A percentile compares a stretch with the other conserved stretches of the same genome.
phyloP scores from a whole-genome alignment of 2,797 vertebrate genomes.

The Pangasius larnaudii region DNA sequence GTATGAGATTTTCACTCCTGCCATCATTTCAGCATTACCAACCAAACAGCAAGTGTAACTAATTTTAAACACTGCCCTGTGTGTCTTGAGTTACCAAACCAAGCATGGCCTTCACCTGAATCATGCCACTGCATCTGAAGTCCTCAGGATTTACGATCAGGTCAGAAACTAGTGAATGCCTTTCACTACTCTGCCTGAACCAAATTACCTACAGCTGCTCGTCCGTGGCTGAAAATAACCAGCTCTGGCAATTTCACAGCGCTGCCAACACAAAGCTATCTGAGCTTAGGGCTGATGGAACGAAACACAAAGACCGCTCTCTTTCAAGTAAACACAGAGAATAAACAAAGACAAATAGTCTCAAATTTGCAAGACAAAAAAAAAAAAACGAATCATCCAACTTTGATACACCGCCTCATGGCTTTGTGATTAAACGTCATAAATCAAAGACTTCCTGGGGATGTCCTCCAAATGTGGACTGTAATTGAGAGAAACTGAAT shows the following conservation, averaged over 20 bases:
- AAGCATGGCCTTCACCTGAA: constrained; percentile 38
- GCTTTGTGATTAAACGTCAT: constrained; percentile 3
- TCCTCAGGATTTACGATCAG: constrained; percentile 60
- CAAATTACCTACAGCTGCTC: constrained; percentile 64
- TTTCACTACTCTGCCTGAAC: constrained; percentile 59
- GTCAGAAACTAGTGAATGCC: constrained; percentile 52
- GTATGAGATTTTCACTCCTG: neutral
- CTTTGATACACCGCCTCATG: neutral
- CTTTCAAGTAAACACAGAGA: constrained; percentile 35
- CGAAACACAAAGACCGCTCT: constrained; percentile 22
- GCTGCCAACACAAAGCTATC: constrained; percentile 37
- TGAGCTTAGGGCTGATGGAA: constrained; percentile 37
- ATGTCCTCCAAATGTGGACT: constrained; percentile 18
- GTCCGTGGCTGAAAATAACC: constrained; percentile 67
- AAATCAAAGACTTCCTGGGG: neutral
- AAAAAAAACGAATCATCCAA: constrained; percentile 8
- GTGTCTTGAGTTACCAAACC: constrained; percentile 23
- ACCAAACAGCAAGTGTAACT: neutral
- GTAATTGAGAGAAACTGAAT: constrained; percentile 60
- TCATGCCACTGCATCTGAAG: constrained; percentile 48
- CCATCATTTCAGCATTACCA: neutral
- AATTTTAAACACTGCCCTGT: neutral
- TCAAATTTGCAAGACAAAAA: constrained; percentile 18
- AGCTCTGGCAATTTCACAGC: constrained; percentile 57
- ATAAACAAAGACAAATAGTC: constrained; percentile 41